Conservation (phyloP, 1,140 invertebrate species). For the Lepidurus arcticus region DNA sequence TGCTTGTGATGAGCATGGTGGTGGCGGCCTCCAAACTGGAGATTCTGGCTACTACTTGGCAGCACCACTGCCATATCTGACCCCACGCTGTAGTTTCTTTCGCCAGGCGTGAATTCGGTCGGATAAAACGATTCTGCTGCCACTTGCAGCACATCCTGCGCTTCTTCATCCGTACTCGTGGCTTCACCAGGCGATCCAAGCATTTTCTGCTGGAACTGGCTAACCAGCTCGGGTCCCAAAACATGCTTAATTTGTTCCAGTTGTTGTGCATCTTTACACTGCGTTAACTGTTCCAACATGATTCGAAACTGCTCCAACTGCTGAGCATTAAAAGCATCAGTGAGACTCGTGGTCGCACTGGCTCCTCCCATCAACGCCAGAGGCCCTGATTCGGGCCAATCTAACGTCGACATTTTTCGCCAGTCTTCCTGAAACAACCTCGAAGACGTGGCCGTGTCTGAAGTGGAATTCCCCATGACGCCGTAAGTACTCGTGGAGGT, state of each 20-base stretch:
- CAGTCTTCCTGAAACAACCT: neutral
- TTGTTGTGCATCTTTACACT: neutral
- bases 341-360: neutral
- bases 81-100: neutral
- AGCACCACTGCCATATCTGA: neutral
- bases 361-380: neutral
- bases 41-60: neutral
- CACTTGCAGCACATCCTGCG: neutral
- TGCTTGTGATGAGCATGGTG: neutral
- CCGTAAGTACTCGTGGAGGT: neutral
- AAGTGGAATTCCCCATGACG: neutral
- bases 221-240: neutral
- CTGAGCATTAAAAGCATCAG: neutral
- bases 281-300: neutral
- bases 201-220: constrained; percentile 1
- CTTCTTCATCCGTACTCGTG: constrained; percentile 3
- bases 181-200: neutral
- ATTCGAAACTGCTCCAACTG: constrained; percentile 6
- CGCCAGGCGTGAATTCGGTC: neutral
- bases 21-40: neutral
- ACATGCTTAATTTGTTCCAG: neutral
- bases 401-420: neutral
- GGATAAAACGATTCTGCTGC: neutral
- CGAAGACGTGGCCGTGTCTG: neutral
- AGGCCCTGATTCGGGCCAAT: neutral